Percentiles rank a stretch among this genome's conserved stretches.
Conservation (phyloP, 2,888 invertebrate species). For the Diaphora mendica region DNA sequence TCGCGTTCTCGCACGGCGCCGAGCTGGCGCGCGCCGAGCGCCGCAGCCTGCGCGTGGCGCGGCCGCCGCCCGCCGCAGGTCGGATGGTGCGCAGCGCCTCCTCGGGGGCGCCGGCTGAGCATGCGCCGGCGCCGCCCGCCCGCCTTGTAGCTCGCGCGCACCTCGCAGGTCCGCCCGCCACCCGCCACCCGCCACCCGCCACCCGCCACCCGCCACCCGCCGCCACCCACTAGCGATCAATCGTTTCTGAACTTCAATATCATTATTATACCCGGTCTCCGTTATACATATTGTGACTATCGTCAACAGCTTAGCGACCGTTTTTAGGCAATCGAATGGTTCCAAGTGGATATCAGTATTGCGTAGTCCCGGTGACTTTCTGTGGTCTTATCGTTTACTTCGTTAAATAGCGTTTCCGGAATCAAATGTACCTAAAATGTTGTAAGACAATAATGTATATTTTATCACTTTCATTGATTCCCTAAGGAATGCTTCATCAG, state of each 20-base stretch:
- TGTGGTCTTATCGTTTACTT: not conserved
- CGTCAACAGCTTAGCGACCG: not conserved
- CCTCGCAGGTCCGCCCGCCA: constrained; percentile 73
- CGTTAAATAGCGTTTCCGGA: not conserved
- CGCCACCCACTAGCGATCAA: constrained; percentile 36
- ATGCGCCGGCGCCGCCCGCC: constrained; percentile 73
- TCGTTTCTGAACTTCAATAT: too few relatives aligned
- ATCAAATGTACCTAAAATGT: too few relatives aligned
- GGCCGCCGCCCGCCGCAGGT: constrained; percentile 68
- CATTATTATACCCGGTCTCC: not conserved
- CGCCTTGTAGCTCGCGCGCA: constrained; percentile 74
- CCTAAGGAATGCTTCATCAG: not conserved
- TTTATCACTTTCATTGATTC: not conserved
- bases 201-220: constrained; percentile 32
- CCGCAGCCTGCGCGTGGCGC: constrained; percentile 67
- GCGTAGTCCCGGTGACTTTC: not conserved
- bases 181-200: constrained; percentile 43
- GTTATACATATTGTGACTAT: not conserved
- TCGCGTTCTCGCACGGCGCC: constrained; percentile 79
- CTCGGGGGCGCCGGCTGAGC: constrained; percentile 74
- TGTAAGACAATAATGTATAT: too few relatives aligned
- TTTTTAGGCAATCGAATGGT: not conserved
- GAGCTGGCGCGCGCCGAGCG: constrained; percentile 57
- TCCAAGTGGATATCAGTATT: not conserved
- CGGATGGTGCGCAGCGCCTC: constrained; percentile 86